Conservation (phyloP, 1,140 invertebrate genomes). For the Apis florea region DNA sequence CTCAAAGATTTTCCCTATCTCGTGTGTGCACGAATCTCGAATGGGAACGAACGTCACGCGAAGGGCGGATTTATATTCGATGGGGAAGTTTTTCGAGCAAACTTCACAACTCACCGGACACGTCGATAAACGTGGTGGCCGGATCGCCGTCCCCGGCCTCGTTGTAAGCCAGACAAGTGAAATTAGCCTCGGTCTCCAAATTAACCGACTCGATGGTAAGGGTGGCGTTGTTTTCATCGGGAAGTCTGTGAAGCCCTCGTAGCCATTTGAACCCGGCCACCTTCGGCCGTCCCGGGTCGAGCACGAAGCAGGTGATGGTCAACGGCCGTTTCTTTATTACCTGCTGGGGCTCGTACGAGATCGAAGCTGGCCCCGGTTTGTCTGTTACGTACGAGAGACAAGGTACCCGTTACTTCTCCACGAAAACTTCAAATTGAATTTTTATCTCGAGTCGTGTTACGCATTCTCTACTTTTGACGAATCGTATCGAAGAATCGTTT, state of each 20-base stretch:
- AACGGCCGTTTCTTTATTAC: conserved; percentile 90
- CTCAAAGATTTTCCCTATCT: background rate
- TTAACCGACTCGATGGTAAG: conserved; percentile 90
- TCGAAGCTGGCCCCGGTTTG: conserved; percentile 87
- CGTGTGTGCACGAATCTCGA: background rate
- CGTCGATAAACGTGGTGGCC: conserved; percentile 87
- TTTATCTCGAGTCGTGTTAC: too few relatives aligned
- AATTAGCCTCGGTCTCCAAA: conserved; percentile 91
- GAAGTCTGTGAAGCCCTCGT: conserved; percentile 86
- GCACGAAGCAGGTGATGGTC: conserved; percentile 89
- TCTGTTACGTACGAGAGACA: conserved; percentile 77
- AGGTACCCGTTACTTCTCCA: background rate
- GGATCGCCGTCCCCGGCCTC: conserved; percentile 89
- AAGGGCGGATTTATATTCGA: conserved; percentile 25
- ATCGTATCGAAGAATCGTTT: too few relatives aligned
- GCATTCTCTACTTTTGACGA: too few relatives aligned
- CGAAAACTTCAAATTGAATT: background rate
- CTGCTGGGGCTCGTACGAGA: conserved; percentile 86
- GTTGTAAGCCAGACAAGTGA: conserved; percentile 92
- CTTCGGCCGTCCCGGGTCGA: conserved; percentile 89
- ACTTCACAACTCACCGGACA: conserved; percentile 83
- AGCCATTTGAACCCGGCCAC: conserved; percentile 89
- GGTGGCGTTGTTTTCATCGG: conserved; percentile 86
- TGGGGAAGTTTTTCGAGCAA: conserved; percentile 12
- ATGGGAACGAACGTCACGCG: conserved; percentile 14